A percentile compares a stretch with the other conserved stretches of the same genome.
phyloP scores from a whole-genome alignment of 1,140 invertebrate genomes.

The Sipha flava region DNA sequence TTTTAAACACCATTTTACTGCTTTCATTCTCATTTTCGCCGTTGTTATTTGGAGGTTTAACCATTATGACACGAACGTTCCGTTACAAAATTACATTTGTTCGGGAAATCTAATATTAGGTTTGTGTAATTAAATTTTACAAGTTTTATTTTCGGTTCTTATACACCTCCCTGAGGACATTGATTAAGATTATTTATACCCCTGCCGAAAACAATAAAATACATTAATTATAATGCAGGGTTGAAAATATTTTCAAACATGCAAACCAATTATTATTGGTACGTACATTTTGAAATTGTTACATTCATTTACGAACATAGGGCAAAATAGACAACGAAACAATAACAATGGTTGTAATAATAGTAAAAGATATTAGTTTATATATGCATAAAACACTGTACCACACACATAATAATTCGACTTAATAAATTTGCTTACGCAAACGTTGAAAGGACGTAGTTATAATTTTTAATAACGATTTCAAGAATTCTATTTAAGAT shows the following conservation, averaged over 20 bases:
- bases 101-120: constrained; percentile 28
- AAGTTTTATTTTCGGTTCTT: constrained; percentile 25
- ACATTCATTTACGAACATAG: too few species aligned
- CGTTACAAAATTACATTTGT: constrained; percentile 28
- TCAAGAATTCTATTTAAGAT: background rate
- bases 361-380: background rate
- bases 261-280: background rate
- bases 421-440: background rate
- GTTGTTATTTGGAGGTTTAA: constrained; percentile 26
- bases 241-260: background rate
- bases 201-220: constrained; percentile 25
- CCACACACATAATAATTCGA: too few species aligned
- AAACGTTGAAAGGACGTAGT: background rate
- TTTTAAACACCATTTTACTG: constrained; percentile 24
- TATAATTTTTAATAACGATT: background rate
- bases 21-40: constrained; percentile 2
- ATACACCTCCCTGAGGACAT: constrained; percentile 18
- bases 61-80: constrained; percentile 25
- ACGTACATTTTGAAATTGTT: background rate
- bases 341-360: background rate
- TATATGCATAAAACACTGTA: too few species aligned
- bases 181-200: constrained; percentile 28
- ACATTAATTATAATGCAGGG: background rate
- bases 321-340: background rate
- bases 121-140: constrained; percentile 28